Evolutionary conservation across 1,140 invertebrate species (phyloP).

Genomic region (Diachasmimorpha longicaudata): DNA sequence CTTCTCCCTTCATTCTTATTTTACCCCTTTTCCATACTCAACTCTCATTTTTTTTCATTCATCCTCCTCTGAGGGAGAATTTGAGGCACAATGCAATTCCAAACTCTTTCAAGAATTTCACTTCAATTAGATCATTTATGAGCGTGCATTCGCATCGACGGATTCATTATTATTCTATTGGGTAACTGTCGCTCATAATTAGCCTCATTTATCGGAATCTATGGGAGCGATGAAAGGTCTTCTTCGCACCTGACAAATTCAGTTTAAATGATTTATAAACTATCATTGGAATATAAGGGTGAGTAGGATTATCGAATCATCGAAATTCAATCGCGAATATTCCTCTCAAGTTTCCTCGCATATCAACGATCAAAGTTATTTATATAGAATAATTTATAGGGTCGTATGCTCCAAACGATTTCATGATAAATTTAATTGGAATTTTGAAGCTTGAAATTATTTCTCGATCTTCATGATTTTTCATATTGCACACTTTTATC

Average conservation of each 20-base stretch:
- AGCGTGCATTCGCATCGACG: background rate
- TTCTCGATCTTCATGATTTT: too few species aligned
- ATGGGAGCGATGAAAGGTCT: background rate
- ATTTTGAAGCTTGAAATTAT: too few species aligned
- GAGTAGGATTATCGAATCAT: too few species aligned
- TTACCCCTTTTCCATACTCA: slow-evolving; percentile 5
- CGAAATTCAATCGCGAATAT: too few species aligned
- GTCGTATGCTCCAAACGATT: too few species aligned
- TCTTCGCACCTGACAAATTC: background rate
- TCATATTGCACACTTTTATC: too few species aligned
- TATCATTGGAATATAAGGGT: too few species aligned
- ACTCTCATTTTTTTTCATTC: slow-evolving; percentile 8
- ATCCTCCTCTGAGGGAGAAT: background rate
- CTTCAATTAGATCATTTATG: slow-evolving; percentile 30
- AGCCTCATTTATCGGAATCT: background rate
- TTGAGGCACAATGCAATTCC: background rate
- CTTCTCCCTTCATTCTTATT: background rate
- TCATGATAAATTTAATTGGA: too few species aligned
- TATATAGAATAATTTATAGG: too few species aligned
- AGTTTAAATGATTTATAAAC: too few species aligned
- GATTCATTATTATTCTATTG: slow-evolving; percentile 5
- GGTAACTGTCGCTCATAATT: background rate
- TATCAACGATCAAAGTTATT: too few species aligned
- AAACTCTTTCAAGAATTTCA: slow-evolving; percentile 8
- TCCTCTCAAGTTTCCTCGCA: too few species aligned